These are phyloP conservation scores for Phataginus tricuspis DNA, from an alignment of 2,797 vertebrate genomes.

Conservation along the genomic window DNA sequence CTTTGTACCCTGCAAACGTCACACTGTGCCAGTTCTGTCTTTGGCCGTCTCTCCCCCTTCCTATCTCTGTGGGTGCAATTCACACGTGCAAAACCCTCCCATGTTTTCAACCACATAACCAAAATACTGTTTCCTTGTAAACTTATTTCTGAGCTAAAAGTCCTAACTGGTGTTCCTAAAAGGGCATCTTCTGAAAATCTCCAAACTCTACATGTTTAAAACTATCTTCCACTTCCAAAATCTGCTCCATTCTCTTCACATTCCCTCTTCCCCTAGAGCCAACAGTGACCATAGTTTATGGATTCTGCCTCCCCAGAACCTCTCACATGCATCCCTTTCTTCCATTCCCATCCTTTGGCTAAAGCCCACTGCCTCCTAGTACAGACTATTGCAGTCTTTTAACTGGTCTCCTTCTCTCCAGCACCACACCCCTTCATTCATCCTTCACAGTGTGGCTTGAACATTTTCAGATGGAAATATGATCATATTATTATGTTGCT, in stretches of 20 bases:
- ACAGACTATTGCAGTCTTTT: not conserved
- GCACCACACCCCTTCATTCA: not conserved
- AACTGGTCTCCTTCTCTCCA: not conserved
- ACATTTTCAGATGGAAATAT: not conserved
- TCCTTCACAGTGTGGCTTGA: not conserved
- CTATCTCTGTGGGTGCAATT: accelerated
- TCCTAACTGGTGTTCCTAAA: not conserved
- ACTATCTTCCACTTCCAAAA: not conserved
- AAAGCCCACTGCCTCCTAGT: not conserved
- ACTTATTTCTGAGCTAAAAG: not conserved
- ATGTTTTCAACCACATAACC: not conserved
- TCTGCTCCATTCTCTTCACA: not conserved
- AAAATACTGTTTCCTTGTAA: too few relatives aligned
- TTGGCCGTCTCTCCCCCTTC: not conserved
- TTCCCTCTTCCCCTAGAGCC: not conserved
- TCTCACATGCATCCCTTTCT: not conserved
- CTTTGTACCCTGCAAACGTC: not conserved
- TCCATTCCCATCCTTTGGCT: not conserved
- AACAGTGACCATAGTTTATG: not conserved
- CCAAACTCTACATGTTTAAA: not conserved
- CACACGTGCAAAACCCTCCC: not conserved
- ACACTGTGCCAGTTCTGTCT: not conserved
- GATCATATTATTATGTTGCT: not conserved
- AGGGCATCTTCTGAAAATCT: not conserved
- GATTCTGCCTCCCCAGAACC: not conserved